Percentiles rank a stretch among this genome's conserved stretches.
Conservation (phyloP, 2,113 vertebrate species). For the Gavialis gangeticus region DNA sequence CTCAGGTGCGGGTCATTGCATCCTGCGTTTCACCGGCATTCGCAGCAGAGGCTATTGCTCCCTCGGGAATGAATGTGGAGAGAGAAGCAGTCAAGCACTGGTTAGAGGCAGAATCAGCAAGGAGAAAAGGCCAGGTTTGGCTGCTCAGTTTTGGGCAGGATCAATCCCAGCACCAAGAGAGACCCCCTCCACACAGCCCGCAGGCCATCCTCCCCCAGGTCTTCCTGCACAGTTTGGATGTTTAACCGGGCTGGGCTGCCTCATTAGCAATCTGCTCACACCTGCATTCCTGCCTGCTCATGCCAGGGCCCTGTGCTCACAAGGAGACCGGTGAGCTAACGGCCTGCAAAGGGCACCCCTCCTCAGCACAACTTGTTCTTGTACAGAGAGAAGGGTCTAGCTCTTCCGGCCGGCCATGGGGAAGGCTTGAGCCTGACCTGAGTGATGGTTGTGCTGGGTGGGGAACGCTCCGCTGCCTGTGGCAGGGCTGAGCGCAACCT, state of each 20-base stretch:
- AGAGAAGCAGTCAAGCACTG: background rate
- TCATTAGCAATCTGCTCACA: conserved; percentile 75
- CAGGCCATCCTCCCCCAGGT: background rate
- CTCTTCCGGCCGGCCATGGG: too few species aligned
- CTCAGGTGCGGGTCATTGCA: background rate
- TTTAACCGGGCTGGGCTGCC: conserved; percentile 2
- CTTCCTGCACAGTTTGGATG: background rate
- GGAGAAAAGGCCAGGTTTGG: background rate
- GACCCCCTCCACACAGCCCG: background rate
- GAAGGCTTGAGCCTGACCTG: too few species aligned
- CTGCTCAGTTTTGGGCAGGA: background rate
- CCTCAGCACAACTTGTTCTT: too few species aligned
- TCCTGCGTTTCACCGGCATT: background rate
- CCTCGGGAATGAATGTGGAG: background rate
- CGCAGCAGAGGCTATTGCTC: background rate
- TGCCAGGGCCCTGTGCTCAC: background rate
- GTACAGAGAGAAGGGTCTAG: too few species aligned
- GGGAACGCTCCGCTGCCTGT: too few species aligned
- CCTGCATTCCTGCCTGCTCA: background rate
- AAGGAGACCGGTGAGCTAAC: background rate
- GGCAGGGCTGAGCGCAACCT: too few species aligned
- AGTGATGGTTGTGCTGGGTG: too few species aligned
- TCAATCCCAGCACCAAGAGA: background rate
- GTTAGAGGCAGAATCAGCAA: background rate
- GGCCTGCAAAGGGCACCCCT: background rate